Base-by-base conservation (phyloP, 1,140 invertebrate genomes). In the Caenorhabditis inopinata region DNA sequence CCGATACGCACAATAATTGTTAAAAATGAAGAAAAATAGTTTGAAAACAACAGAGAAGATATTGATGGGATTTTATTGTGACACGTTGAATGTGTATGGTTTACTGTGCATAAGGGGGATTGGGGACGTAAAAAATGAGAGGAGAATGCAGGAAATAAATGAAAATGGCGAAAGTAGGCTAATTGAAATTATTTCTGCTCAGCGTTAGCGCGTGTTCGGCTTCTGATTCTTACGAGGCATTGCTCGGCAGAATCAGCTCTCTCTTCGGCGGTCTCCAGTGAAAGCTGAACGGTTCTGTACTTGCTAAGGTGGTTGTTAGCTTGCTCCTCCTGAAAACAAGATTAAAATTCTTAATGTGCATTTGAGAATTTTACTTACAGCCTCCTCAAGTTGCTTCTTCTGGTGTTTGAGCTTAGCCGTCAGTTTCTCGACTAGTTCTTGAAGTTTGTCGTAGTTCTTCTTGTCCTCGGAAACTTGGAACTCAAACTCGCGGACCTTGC, bases 351-450 rank as follows among this genome's bases (percentile, higher is more conserved):
- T 11, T 7, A 35, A 9, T 6, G 25, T 29, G 7, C n/a, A n/a
- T n/a, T 18, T n/a, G 25, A 47, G 47, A n/a, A 42, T 29, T 21
- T n/a, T 3, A 25, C 80, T 46, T 51, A 86, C 85, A 49, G 96
- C 96, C 90, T 98, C 96, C 89, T 98, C 96, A 88, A 98, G 96
- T 92, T 98, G 96, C 91, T 95, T 94, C 93, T 97, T 98, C 93
- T 97, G 98, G 83, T 94, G 95, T 92, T 97, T 97, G 92, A 98
- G 97, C 92, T 98, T 99, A 91, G 95, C 58, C 23, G 98, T 96
- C 74, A 98, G 93, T 92, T 97, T 98, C 91, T 98, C 96, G 85
- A 97, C 95, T 84, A 98, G 92, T 91, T 97, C 96, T 90, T 97
- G 83, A 11, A 88, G 74, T 48, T 88, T 88, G 23, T 87, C 81